phyloP scores from a whole-genome alignment of 2,113 vertebrate species.

The Elaphurus davidianus region DNA sequence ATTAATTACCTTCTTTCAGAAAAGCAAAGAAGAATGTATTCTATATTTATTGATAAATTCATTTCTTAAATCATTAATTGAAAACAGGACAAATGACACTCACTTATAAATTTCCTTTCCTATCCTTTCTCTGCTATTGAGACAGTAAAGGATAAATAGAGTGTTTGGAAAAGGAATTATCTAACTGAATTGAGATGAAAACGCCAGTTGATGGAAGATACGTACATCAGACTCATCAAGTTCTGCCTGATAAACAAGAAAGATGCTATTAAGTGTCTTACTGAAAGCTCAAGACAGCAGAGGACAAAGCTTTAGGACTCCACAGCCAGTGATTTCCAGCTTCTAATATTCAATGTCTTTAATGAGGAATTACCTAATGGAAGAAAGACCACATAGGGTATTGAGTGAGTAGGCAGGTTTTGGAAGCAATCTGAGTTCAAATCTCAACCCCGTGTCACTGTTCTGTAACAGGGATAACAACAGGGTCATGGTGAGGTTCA shows the following conservation, averaged over 20 bases:
- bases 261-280: background rate
- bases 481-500: background rate
- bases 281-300: background rate
- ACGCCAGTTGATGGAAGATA: background rate
- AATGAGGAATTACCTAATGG: background rate
- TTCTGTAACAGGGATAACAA: background rate
- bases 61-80: background rate
- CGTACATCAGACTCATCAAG: background rate
- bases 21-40: background rate
- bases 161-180: background rate
- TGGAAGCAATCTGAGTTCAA: background rate
- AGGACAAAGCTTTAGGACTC: background rate
- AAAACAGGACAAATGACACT: background rate
- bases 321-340: background rate
- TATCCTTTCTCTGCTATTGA: background rate
- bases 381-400: background rate
- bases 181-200: background rate
- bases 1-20: background rate
- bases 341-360: background rate
- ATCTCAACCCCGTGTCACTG: background rate
- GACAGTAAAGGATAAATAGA: background rate
- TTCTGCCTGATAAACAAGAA: background rate
- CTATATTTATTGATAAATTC: background rate
- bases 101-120: constrained; percentile 14
- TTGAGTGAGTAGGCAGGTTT: background rate